A percentile compares a stretch with the other conserved stretches of the same genome.
These are phyloP conservation scores for Riparia riparia DNA, from an alignment of 2,113 vertebrate genomes.

Conservation along the genomic window DNA sequence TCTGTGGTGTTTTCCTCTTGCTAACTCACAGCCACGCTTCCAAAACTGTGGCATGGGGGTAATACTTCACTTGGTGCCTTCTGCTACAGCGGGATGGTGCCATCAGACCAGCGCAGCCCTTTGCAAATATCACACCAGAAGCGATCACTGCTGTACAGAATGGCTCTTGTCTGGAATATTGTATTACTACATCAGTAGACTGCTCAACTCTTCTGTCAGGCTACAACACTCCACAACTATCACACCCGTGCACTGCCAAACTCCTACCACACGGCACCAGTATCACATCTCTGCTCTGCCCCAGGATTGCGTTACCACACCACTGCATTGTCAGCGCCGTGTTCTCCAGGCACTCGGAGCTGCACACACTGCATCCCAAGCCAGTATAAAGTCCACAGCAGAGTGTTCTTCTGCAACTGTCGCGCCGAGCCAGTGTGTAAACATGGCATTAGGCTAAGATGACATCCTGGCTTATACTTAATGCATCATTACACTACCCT, in stretches of 20 bases:
- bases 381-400: neutral
- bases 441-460: neutral
- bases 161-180: neutral
- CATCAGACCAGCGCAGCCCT: neutral
- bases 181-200: constrained; percentile 32
- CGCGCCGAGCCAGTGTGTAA: neutral
- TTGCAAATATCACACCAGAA: neutral
- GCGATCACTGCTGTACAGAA: neutral
- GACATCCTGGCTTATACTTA: neutral
- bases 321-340: neutral
- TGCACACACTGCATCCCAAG: neutral
- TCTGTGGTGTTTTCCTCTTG: accelerated
- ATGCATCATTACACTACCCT: neutral
- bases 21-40: neutral
- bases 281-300: constrained; percentile 12
- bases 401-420: neutral
- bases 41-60: neutral
- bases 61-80: neutral
- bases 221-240: neutral
- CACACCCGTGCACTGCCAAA: constrained; percentile 6
- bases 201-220: constrained; percentile 18
- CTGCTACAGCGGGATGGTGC: neutral
- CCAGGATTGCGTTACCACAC: neutral
- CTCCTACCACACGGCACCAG: constrained; percentile 13
- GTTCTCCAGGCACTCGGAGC: neutral